Evolutionary conservation across 92 coral and sea anemone genomes (phyloP).

Genomic region (Bergia sp.): DNA sequence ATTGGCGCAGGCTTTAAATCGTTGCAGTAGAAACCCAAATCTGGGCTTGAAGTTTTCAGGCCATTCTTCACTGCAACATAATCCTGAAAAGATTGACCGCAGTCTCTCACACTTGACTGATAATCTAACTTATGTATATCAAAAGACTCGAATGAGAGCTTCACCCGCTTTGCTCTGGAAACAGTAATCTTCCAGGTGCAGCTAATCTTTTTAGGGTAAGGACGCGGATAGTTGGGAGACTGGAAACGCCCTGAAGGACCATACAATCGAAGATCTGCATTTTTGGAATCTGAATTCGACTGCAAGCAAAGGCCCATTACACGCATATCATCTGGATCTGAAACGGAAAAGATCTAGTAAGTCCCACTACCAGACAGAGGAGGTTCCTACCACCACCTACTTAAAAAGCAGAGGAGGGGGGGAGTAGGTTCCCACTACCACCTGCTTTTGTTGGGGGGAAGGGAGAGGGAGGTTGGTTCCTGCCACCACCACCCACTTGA

Average conservation of each 20-base stretch:
- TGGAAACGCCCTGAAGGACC: constrained; percentile 55
- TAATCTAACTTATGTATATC: not conserved
- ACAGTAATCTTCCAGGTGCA: constrained; percentile 70
- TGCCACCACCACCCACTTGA: too few relatives aligned
- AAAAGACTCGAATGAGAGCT: constrained; percentile 61
- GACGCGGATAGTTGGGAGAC: constrained; percentile 66
- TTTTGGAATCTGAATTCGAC: not conserved
- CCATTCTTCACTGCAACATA: not conserved
- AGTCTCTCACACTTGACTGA: not conserved
- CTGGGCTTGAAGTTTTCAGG: not conserved
- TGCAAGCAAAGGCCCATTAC: not conserved
- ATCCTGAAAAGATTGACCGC: not conserved
- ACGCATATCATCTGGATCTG: too few relatives aligned
- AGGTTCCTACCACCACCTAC: too few relatives aligned
- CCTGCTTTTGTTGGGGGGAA: too few relatives aligned
- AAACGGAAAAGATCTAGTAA: too few relatives aligned
- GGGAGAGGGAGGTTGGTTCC: too few relatives aligned
- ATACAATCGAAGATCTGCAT: not conserved
- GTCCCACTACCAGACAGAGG: too few relatives aligned
- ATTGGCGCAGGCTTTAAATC: not conserved
- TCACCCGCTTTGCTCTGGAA: constrained; percentile 48
- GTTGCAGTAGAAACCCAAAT: not conserved
- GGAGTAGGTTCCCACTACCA: too few relatives aligned
- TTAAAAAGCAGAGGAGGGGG: too few relatives aligned
- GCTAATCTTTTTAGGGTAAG: constrained; percentile 55